Conservation (phyloP, 64 coral and sea anemone species). For the Porites australiensis region DNA sequence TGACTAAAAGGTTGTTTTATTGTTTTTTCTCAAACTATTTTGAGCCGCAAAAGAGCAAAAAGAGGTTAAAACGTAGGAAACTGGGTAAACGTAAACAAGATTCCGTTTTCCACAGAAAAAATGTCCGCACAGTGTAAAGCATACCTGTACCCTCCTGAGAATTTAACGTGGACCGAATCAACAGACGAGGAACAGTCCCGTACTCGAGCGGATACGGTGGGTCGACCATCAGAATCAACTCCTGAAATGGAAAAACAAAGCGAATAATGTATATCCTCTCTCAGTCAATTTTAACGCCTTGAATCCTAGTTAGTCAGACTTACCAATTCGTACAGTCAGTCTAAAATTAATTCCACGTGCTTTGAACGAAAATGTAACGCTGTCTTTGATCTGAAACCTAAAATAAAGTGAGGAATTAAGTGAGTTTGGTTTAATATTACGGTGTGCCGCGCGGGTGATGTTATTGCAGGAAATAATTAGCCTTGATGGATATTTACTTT, state of each 20-base stretch:
- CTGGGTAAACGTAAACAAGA: too few species aligned
- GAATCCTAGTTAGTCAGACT: not conserved
- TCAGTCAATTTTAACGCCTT: too few species aligned
- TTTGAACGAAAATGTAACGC: not conserved
- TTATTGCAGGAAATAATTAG: too few species aligned
- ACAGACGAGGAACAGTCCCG: constrained; percentile 10
- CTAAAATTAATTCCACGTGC: not conserved
- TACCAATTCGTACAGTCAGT: constrained; percentile 16
- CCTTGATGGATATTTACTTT: too few species aligned
- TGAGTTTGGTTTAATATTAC: too few species aligned
- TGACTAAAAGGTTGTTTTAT: too few species aligned
- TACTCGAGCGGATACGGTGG: not conserved
- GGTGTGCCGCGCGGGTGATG: too few species aligned
- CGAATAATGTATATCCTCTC: not conserved
- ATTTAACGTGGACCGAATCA: not conserved
- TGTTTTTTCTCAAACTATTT: too few species aligned
- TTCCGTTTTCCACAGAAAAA: not conserved
- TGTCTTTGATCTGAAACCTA: not conserved
- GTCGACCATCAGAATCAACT: constrained; percentile 3
- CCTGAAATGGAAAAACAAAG: not conserved
- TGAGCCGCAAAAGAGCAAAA: too few species aligned
- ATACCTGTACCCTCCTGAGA: not conserved
- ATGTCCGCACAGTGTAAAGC: not conserved
- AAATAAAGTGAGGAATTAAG: not conserved
- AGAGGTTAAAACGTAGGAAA: too few species aligned